These are phyloP conservation scores for Ischnura elegans DNA, from an alignment of 2,888 invertebrate genomes.

Conservation along the genomic window DNA sequence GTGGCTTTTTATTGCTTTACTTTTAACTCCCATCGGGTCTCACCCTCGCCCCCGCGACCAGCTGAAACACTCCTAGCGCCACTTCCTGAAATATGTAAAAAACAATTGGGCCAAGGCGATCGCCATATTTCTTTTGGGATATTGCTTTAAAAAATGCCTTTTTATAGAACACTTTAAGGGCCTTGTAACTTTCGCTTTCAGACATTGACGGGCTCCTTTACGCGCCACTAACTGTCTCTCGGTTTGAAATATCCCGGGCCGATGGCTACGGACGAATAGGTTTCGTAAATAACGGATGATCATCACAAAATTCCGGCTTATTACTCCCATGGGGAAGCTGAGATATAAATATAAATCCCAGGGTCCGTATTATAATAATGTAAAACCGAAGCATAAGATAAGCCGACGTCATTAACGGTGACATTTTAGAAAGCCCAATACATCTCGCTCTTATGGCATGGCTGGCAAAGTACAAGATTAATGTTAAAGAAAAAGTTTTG, in stretches of 20 bases:
- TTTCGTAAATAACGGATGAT: constrained; percentile 6
- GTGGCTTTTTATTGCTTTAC: not conserved
- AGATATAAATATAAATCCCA: not conserved
- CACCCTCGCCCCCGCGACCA: not conserved
- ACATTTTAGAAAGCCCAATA: no score
- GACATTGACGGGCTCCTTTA: constrained; percentile 33
- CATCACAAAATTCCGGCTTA: not conserved
- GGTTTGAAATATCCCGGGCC: not conserved
- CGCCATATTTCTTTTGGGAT: not conserved
- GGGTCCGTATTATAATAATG: no score
- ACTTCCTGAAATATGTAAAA: not conserved
- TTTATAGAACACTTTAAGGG: constrained; percentile 32
- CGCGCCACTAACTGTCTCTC: constrained; percentile 17
- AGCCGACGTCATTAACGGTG: no score
- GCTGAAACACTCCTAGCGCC: not conserved
- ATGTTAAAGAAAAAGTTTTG: no score
- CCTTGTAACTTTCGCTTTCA: constrained; percentile 35
- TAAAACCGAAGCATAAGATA: no score
- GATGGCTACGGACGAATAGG: not conserved
- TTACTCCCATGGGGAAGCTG: not conserved
- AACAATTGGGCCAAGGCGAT: not conserved
- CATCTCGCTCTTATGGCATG: no score
- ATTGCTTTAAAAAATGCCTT: constrained; percentile 11
- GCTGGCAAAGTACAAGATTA: no score
- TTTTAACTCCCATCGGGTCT: not conserved